Evolutionary conservation across 2,113 vertebrate species (phyloP).

Genomic region (Trochalopteron elliotii): DNA sequence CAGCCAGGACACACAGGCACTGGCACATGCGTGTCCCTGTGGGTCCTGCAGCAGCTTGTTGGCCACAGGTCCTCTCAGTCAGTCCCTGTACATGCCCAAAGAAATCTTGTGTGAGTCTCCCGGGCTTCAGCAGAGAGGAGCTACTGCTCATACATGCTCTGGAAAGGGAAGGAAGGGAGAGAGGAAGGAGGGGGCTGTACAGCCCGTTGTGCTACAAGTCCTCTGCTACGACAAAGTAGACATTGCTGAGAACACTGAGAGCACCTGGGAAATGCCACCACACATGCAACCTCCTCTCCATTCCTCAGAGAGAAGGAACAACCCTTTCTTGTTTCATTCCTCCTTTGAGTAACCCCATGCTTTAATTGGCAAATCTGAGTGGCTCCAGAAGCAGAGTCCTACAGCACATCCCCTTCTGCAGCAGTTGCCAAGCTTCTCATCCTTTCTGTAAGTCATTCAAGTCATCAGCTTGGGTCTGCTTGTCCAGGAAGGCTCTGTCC

Average conservation of each 20-base stretch:
- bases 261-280: background rate
- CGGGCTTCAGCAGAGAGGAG: background rate
- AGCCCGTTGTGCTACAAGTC: background rate
- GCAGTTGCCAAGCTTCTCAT: background rate
- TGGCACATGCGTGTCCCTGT: background rate
- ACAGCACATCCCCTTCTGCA: background rate
- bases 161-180: background rate
- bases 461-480: background rate
- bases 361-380: background rate
- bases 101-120: background rate
- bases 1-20: rapidly evolving
- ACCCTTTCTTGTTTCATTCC: background rate
- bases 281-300: background rate
- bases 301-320: background rate
- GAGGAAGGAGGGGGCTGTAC: background rate
- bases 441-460: background rate
- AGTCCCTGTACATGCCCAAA: rapidly evolving
- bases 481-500: background rate
- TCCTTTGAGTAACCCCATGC: background rate
- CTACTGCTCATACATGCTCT: background rate
- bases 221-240: background rate
- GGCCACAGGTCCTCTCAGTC: background rate
- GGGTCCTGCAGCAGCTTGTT: background rate
- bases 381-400: background rate
- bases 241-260: background rate